A percentile compares a stretch with the other conserved stretches of the same genome.
phyloP scores from a whole-genome alignment of 1,140 invertebrate species.

The Drosophila trapezifrons region DNA sequence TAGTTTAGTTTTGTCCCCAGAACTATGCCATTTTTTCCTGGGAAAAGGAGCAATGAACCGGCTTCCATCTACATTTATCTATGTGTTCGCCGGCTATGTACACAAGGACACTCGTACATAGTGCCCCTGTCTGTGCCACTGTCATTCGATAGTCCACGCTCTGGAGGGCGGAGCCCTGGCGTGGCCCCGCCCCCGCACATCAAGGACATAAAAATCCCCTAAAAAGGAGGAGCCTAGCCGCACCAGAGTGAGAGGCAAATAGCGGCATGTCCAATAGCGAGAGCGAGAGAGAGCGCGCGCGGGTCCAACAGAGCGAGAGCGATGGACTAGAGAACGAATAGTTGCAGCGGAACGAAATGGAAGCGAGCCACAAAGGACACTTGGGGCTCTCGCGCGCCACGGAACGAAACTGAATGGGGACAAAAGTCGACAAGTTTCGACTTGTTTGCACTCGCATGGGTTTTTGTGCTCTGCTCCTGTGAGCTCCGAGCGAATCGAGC shows the following conservation, averaged over 20 bases:
- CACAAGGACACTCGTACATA: slow-evolving; percentile 9
- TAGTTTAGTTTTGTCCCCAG: neutral
- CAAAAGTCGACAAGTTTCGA: slow-evolving; percentile 58
- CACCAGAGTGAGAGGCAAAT: slow-evolving; percentile 11
- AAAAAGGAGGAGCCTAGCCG: slow-evolving; percentile 63
- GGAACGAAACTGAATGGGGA: slow-evolving; percentile 7
- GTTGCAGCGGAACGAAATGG: slow-evolving; percentile 1
- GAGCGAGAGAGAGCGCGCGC: neutral
- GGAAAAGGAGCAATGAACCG: slow-evolving; percentile 17
- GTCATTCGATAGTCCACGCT: slow-evolving; percentile 29
- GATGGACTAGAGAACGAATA: slow-evolving; percentile 24
- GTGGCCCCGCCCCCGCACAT: slow-evolving; percentile 60
- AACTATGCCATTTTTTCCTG: slow-evolving; percentile 1
- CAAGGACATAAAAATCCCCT: slow-evolving; percentile 70
- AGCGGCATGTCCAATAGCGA: neutral
- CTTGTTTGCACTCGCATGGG: slow-evolving; percentile 20
- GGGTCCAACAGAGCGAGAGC: slow-evolving; percentile 2
- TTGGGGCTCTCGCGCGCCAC: too few relatives aligned
- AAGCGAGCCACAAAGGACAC: slow-evolving; percentile 1
- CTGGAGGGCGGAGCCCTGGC: slow-evolving; percentile 48
- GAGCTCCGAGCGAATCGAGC: slow-evolving; percentile 65
- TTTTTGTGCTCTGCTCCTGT: slow-evolving; percentile 14
- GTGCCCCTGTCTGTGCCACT: slow-evolving; percentile 2
- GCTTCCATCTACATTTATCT: neutral
- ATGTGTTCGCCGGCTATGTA: slow-evolving; percentile 7